Percentiles rank a stretch among this genome's conserved stretches.
These are phyloP conservation scores for Wiebesia pumilae DNA, from an alignment of 1,140 invertebrate species.

Conservation along the genomic window DNA sequence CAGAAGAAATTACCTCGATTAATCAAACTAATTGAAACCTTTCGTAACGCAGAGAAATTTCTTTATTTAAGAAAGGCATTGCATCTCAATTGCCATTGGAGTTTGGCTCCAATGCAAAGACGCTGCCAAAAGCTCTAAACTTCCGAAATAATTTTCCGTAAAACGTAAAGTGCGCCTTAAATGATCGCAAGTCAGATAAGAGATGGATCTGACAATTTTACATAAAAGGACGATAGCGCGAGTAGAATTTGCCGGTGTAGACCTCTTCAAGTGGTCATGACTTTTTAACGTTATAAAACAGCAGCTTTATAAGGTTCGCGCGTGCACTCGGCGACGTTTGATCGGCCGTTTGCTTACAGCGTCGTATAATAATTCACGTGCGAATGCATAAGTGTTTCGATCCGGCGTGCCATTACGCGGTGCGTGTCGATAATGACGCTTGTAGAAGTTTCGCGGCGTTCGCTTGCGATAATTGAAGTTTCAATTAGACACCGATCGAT, in stretches of 20 bases:
- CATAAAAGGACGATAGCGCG: neutral
- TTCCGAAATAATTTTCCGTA: conserved; percentile 1
- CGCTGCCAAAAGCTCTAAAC: neutral
- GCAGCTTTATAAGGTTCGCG: neutral
- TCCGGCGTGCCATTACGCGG: conserved; percentile 21
- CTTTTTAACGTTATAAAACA: neutral
- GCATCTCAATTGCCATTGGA: too few relatives aligned
- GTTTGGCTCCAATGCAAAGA: neutral
- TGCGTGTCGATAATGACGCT: conserved; percentile 31
- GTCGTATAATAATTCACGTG: conserved; percentile 35
- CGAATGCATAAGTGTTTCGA: conserved; percentile 14
- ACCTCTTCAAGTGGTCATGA: conserved; percentile 7
- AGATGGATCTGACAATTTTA: neutral
- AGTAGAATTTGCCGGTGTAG: neutral
- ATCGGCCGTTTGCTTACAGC: conserved; percentile 25
- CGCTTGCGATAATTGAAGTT: conserved; percentile 30
- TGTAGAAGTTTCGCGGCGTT: conserved; percentile 4
- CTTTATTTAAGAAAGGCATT: too few relatives aligned
- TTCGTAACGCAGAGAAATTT: too few relatives aligned
- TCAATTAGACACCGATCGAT: conserved; percentile 29
- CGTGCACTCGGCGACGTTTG: neutral
- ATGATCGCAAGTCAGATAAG: neutral
- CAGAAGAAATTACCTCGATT: neutral
- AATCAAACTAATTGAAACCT: neutral
- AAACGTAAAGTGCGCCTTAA: neutral